Conservation (phyloP, 2,888 invertebrate genomes). For the Rapana venosa region DNA sequence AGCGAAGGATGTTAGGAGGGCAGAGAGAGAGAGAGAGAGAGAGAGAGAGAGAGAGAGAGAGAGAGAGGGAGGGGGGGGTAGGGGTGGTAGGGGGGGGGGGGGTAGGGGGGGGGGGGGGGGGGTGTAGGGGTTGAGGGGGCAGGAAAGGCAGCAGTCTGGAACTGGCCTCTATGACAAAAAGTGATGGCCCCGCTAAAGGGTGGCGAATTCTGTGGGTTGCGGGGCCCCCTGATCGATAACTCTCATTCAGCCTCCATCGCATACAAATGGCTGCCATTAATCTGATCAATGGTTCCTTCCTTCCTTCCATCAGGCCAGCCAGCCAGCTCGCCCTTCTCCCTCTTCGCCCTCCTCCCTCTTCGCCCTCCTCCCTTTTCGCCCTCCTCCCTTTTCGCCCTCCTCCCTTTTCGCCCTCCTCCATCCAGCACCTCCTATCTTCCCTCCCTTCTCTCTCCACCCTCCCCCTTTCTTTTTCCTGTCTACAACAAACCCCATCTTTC, state of each 20-base stretch:
- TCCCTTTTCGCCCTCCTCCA: background rate
- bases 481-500: background rate
- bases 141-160: background rate
- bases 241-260: constrained; percentile 47
- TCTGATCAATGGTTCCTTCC: constrained; percentile 46
- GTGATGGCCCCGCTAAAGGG: constrained; percentile 22
- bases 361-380: background rate
- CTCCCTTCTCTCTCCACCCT: background rate
- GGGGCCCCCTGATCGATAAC: constrained; percentile 37
- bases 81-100: background rate
- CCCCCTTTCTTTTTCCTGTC: no score
- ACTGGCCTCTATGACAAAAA: constrained; percentile 1
- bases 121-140: background rate
- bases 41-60: background rate
- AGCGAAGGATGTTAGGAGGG: no score
- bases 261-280: constrained; percentile 50
- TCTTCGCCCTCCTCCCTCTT: background rate
- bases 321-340: background rate
- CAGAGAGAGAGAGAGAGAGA: background rate
- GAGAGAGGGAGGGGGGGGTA: background rate
- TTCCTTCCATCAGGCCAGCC: background rate
- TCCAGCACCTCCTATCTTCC: no score
- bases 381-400: no score
- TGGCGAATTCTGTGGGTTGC: constrained; percentile 29
- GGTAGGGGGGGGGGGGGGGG: background rate